A percentile compares a stretch with the other conserved stretches of the same genome.
These are phyloP conservation scores for Pristionchus fissidentatus DNA, from an alignment of 2,888 invertebrate genomes.

Conservation along the genomic window DNA sequence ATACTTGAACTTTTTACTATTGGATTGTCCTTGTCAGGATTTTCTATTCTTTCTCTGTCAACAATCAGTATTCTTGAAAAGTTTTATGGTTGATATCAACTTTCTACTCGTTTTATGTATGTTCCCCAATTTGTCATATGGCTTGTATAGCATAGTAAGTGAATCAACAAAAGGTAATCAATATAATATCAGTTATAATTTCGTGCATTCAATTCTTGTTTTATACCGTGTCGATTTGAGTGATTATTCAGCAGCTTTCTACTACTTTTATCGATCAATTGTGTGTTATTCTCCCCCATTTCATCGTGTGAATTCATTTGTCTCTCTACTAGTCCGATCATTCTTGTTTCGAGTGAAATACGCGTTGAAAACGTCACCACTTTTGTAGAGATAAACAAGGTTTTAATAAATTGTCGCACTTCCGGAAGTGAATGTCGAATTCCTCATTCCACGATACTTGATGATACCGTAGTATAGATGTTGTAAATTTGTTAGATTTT, in stretches of 20 bases:
- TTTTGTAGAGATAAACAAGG: neutral
- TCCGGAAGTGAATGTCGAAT: neutral
- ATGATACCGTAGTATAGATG: too few species aligned
- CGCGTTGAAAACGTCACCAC: slow-evolving; percentile 29
- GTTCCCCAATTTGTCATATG: slow-evolving; percentile 7
- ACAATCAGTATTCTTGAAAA: neutral
- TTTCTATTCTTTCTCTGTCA: slow-evolving; percentile 14
- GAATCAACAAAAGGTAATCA: slow-evolving; percentile 39
- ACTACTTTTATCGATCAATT: neutral
- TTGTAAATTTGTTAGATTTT: too few species aligned
- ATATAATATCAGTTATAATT: slow-evolving; percentile 33
- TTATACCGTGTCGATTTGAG: neutral
- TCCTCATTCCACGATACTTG: slow-evolving; percentile 20
- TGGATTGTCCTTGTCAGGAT: neutral
- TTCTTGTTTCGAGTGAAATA: slow-evolving; percentile 31
- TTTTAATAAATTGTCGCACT: neutral
- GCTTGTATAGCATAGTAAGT: slow-evolving; percentile 39
- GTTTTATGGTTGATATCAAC: slow-evolving; percentile 1
- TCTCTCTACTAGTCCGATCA: slow-evolving; percentile 38
- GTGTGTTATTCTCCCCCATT: slow-evolving; percentile 23
- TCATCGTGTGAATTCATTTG: slow-evolving; percentile 35
- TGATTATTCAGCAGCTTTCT: too few species aligned
- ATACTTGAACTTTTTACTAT: neutral
- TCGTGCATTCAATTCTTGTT: slow-evolving; percentile 23
- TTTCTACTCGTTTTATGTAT: slow-evolving; percentile 3